phyloP scores from a whole-genome alignment of 2,888 invertebrate genomes.

The Callyntrura sp. region DNA sequence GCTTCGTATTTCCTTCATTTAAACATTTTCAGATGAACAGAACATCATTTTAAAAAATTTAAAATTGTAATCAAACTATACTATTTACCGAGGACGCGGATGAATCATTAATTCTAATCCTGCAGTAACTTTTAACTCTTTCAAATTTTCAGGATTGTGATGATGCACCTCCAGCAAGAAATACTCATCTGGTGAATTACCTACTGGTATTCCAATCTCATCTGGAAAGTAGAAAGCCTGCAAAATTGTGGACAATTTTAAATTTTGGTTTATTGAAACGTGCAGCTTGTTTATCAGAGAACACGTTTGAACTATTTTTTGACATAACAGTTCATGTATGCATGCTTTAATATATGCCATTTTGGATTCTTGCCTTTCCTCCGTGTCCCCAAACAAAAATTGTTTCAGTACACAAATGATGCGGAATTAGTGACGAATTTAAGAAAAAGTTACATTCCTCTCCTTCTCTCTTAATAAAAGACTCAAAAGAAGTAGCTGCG shows the following conservation, averaged over 20 bases:
- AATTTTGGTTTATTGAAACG: too few relatives aligned
- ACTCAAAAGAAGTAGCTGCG: constrained; percentile 51
- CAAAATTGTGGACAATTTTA: too few relatives aligned
- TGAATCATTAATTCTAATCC: constrained; percentile 56
- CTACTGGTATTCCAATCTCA: constrained; percentile 63
- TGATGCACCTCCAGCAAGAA: constrained; percentile 69
- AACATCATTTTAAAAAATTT: too few relatives aligned
- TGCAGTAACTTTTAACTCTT: constrained; percentile 27
- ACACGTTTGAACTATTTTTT: too few relatives aligned
- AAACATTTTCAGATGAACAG: neutral
- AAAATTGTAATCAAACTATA: constrained; percentile 3
- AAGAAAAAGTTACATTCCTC: constrained; percentile 43
- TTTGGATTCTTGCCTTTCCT: constrained; percentile 52
- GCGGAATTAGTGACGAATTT: constrained; percentile 23
- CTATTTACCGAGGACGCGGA: neutral
- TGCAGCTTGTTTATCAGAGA: too few relatives aligned
- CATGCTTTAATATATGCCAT: too few relatives aligned
- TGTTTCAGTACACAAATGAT: constrained; percentile 53
- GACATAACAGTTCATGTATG: too few relatives aligned
- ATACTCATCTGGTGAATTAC: constrained; percentile 55
- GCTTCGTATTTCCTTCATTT: constrained; percentile 39
- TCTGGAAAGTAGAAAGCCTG: constrained; percentile 68
- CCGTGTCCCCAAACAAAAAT: constrained; percentile 63
- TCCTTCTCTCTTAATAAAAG: constrained; percentile 31
- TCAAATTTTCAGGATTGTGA: constrained; percentile 57